Percentiles rank a stretch among this genome's conserved stretches.
Evolutionary conservation across 2,113 vertebrate species (phyloP).

Genomic region (Dolichotis patagonum): DNA sequence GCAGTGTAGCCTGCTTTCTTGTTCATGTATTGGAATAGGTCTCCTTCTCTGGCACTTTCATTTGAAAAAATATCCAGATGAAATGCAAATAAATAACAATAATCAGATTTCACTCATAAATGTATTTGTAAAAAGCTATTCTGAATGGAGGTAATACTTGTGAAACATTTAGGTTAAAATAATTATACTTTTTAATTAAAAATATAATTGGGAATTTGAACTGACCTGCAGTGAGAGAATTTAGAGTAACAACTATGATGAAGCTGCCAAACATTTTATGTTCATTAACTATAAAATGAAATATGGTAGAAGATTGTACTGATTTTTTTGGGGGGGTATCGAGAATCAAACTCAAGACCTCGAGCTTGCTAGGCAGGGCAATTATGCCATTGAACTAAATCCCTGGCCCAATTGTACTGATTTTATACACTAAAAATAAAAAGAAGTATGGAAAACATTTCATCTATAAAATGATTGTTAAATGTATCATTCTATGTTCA

Average conservation of each 20-base stretch:
- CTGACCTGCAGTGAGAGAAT: not conserved
- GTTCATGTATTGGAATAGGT: not conserved
- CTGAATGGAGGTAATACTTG: not conserved
- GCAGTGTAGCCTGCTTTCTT: too few relatives aligned
- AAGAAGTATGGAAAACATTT: not conserved
- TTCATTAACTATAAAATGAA: not conserved
- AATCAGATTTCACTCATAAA: not conserved
- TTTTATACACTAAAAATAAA: not conserved
- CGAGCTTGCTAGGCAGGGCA: too few relatives aligned
- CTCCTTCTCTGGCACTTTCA: not conserved
- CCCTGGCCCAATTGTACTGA: not conserved
- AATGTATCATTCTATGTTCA: not conserved
- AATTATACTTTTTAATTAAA: slow-evolving; percentile 29
- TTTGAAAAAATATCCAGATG: not conserved
- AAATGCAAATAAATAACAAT: not conserved
- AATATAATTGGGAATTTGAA: not conserved
- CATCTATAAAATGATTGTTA: not conserved
- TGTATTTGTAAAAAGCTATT: not conserved
- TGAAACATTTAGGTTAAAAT: not conserved
- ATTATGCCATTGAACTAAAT: too few relatives aligned
- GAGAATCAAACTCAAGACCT: too few relatives aligned
- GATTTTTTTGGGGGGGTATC: not conserved
- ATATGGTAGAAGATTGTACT: not conserved
- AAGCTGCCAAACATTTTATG: not conserved
- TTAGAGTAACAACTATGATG: not conserved